These are phyloP conservation scores for Spermophilus dauricus DNA, from an alignment of 2,113 vertebrate genomes.

Conservation along the genomic window DNA sequence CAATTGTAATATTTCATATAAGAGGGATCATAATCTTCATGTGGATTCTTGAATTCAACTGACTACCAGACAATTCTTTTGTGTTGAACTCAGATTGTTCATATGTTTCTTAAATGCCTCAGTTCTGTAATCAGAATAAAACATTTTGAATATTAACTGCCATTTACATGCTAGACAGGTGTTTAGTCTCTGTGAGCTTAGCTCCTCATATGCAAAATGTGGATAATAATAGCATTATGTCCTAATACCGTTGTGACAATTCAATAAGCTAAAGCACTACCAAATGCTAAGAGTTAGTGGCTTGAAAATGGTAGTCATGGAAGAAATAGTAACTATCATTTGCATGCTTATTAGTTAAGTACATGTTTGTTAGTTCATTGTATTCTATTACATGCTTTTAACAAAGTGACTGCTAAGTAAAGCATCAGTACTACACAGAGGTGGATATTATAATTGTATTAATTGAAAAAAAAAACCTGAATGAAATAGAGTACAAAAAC, in stretches of 20 bases:
- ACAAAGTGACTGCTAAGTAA: conserved; percentile 74
- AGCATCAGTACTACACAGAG: conserved; percentile 25
- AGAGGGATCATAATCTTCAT: neutral
- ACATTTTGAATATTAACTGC: conserved; percentile 21
- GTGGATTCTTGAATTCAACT: neutral
- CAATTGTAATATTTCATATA: neutral
- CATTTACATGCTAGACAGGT: neutral
- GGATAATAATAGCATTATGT: neutral
- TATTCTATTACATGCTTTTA: conserved; percentile 63
- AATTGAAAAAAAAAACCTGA: neutral
- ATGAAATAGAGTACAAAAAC: neutral
- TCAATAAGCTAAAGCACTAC: neutral
- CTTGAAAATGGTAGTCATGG: neutral
- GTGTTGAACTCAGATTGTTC: neutral
- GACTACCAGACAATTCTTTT: neutral
- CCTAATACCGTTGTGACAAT: neutral
- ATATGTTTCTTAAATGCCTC: neutral
- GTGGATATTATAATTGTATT: conserved; percentile 9
- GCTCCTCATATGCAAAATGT: neutral
- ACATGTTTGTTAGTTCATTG: conserved; percentile 75
- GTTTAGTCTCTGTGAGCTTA: neutral
- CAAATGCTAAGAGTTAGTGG: neutral
- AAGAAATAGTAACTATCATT: neutral
- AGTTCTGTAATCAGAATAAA: neutral
- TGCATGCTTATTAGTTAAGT: conserved; percentile 49